Percentiles rank a stretch among this genome's conserved stretches.
These are phyloP conservation scores for Perognathus longimembris DNA, from an alignment of 2,113 vertebrate species.

Conservation along the genomic window DNA sequence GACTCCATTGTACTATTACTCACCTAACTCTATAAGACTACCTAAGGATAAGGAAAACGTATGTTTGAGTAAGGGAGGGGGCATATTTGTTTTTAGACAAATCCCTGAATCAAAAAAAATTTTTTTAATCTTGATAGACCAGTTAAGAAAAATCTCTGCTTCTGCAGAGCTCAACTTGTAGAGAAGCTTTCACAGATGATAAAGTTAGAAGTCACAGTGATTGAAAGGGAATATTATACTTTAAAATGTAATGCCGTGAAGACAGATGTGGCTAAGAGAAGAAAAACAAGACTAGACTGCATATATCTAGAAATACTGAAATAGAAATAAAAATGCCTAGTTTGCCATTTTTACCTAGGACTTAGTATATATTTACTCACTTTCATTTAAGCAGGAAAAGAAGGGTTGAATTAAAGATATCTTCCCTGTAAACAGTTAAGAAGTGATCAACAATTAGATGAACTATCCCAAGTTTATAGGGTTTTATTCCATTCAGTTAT, in stretches of 20 bases:
- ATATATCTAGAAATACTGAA: conserved; percentile 73
- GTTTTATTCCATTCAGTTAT: conserved; percentile 72
- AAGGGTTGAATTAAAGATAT: conserved; percentile 36
- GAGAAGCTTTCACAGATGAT: conserved; percentile 72
- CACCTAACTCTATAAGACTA: conserved; percentile 26
- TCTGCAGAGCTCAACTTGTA: conserved; percentile 59
- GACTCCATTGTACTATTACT: not conserved
- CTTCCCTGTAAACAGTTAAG: conserved; percentile 36
- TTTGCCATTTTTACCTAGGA: conserved; percentile 68
- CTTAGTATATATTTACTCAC: conserved; percentile 44
- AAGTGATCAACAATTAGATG: conserved; percentile 51
- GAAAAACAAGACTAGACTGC: conserved; percentile 45
- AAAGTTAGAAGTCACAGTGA: conserved; percentile 73
- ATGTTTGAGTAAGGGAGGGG: not conserved
- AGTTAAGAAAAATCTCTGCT: conserved; percentile 67
- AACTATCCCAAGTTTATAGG: conserved; percentile 38
- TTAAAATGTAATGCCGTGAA: conserved; percentile 73
- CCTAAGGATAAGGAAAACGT: conserved; percentile 33
- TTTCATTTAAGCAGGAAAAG: conserved; percentile 55
- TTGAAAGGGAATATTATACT: conserved; percentile 76
- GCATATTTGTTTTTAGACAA: conserved; percentile 58
- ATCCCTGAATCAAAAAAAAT: not conserved
- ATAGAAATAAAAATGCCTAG: conserved; percentile 71
- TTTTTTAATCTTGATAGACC: conserved; percentile 25
- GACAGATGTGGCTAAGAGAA: conserved; percentile 73